These are phyloP conservation scores for Tachina lurida DNA, from an alignment of 2,888 invertebrate genomes.

Conservation along the genomic window DNA sequence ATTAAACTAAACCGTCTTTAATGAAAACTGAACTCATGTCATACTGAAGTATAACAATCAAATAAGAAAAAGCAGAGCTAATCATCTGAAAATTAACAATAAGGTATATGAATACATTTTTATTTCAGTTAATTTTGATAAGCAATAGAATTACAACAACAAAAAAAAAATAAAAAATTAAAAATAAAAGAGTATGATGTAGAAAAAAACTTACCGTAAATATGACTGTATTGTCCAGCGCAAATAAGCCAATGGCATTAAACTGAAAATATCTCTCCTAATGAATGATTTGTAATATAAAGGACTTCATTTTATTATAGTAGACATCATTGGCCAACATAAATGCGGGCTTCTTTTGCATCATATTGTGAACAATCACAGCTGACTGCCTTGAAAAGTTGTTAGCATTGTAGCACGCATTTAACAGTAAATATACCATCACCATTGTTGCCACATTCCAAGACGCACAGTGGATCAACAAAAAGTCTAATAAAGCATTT, in stretches of 20 bases:
- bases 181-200: too few species aligned
- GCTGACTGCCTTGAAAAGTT: slow-evolving; percentile 81
- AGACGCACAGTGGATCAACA: slow-evolving; percentile 78
- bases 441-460: slow-evolving; percentile 80
- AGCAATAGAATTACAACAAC: too few species aligned
- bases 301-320: slow-evolving; percentile 83
- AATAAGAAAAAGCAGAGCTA: too few species aligned
- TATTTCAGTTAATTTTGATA: not conserved
- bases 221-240: slow-evolving; percentile 82
- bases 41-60: too few species aligned
- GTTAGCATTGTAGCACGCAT: slow-evolving; percentile 80
- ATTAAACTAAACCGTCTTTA: too few species aligned
- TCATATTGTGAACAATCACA: slow-evolving; percentile 82
- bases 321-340: slow-evolving; percentile 82
- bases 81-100: too few species aligned
- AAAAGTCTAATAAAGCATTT: slow-evolving; percentile 77
- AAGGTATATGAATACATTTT: not conserved
- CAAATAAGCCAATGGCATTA: slow-evolving; percentile 82
- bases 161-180: too few species aligned
- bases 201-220: slow-evolving; percentile 79
- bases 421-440: slow-evolving; percentile 79
- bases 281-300: slow-evolving; percentile 82
- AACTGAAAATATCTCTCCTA: slow-evolving; percentile 82
- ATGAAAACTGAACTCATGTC: too few species aligned
- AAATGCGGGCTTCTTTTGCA: slow-evolving; percentile 83